Percentiles rank a stretch among this genome's conserved stretches.
These are phyloP conservation scores for Eulimnadia texana DNA, from an alignment of 1,140 invertebrate genomes.

Conservation along the genomic window DNA sequence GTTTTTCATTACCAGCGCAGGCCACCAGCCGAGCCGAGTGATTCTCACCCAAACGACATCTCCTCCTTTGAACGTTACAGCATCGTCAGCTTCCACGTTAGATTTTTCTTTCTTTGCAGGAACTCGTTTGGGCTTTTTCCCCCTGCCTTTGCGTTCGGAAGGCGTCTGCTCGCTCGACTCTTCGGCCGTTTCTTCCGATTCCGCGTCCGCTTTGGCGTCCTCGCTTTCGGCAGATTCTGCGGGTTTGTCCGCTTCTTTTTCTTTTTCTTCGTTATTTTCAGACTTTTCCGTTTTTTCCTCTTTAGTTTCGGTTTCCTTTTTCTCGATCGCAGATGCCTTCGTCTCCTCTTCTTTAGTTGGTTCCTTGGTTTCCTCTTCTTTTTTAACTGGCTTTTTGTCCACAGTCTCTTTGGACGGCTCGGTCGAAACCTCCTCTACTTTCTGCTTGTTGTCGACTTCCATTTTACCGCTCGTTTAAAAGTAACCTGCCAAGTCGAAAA, in stretches of 20 bases:
- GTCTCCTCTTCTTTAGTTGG: too few species aligned
- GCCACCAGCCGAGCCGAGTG: conserved; percentile 8
- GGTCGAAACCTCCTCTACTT: not conserved
- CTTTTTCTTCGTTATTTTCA: not conserved
- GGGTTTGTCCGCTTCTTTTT: not conserved
- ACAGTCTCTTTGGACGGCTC: too few species aligned
- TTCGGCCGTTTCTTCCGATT: not conserved
- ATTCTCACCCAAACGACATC: conserved; percentile 5
- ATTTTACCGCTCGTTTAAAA: not conserved
- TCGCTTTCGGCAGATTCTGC: not conserved
- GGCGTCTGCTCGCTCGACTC: not conserved
- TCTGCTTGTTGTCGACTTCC: not conserved
- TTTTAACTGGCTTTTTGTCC: too few species aligned
- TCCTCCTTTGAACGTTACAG: not conserved
- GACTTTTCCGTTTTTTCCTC: too few species aligned
- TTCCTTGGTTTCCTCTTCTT: too few species aligned
- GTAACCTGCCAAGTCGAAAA: too few species aligned
- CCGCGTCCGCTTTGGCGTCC: not conserved
- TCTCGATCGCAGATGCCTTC: too few species aligned
- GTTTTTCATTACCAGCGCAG: not conserved
- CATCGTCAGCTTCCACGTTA: not conserved
- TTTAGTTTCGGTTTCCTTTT: too few species aligned
- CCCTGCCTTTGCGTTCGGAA: not conserved
- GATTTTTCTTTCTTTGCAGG: not conserved
- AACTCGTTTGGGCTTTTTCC: not conserved